phyloP scores from a whole-genome alignment of 1,140 invertebrate genomes.

The Philotrypesis tridentata region DNA sequence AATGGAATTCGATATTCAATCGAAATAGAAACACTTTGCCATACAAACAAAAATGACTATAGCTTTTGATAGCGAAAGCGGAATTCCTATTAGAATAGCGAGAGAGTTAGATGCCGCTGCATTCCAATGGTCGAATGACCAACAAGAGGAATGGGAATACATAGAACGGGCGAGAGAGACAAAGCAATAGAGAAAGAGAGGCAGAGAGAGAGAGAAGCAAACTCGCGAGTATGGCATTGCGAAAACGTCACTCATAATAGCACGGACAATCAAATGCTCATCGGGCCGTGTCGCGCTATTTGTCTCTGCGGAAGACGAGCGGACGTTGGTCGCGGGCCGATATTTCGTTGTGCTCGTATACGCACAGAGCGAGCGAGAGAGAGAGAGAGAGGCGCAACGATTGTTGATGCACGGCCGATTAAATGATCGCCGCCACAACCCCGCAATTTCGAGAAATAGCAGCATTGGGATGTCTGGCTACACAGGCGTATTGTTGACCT shows the following conservation, averaged over 20 bases:
- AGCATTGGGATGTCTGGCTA: conserved; percentile 54
- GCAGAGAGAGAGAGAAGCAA: neutral
- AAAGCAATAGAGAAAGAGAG: neutral
- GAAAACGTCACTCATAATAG: conserved; percentile 71
- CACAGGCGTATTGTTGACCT: conserved; percentile 8
- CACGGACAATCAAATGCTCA: conserved; percentile 72
- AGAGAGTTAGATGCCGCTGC: neutral
- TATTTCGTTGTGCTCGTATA: conserved; percentile 54
- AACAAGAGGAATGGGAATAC: conserved; percentile 9
- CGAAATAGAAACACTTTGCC: neutral
- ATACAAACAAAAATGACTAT: neutral
- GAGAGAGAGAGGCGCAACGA: conserved; percentile 55
- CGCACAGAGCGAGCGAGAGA: conserved; percentile 51
- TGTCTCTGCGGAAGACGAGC: conserved; percentile 71
- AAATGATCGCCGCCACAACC: conserved; percentile 62
- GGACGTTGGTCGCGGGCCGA: conserved; percentile 53
- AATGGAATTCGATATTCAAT: neutral
- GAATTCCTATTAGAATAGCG: conserved; percentile 21
- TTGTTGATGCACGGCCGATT: conserved; percentile 72
- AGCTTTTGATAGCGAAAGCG: neutral
- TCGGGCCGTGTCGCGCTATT: conserved; percentile 66
- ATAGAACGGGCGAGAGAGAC: neutral
- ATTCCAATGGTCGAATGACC: conserved; percentile 17
- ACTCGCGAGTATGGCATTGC: conserved; percentile 54
- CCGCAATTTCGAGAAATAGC: conserved; percentile 58